These are phyloP conservation scores for Macrotis lagotis DNA, from an alignment of 2,113 vertebrate species.

Conservation along the genomic window DNA sequence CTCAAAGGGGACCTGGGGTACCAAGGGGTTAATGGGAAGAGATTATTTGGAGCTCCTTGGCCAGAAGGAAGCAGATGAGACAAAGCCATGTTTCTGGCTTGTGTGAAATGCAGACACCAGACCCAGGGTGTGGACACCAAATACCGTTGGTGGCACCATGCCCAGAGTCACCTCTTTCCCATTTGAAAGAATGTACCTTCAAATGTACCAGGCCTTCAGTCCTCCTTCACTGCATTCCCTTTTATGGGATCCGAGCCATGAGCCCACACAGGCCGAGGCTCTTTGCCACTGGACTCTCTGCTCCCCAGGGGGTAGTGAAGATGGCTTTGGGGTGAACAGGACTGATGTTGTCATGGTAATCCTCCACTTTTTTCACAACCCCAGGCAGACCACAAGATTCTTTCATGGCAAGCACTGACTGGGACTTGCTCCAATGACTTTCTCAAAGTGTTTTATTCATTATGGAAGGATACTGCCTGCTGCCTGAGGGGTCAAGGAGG, in stretches of 20 bases:
- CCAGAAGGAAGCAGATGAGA: neutral
- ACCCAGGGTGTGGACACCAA: conserved; percentile 11
- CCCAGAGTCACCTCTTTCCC: conserved; percentile 14
- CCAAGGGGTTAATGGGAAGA: conserved; percentile 27
- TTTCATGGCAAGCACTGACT: conserved; percentile 13
- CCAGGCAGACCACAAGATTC: conserved; percentile 11
- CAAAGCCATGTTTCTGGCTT: conserved; percentile 29
- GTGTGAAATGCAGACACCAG: neutral
- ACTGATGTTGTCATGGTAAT: conserved; percentile 45
- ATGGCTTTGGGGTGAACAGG: neutral
- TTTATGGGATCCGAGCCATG: neutral
- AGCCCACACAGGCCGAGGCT: neutral
- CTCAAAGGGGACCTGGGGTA: neutral
- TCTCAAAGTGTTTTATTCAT: conserved; percentile 17
- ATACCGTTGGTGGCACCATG: neutral
- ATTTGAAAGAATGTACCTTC: conserved; percentile 16
- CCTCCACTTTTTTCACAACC: conserved; percentile 12
- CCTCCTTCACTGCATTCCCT: neutral
- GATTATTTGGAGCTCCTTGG: conserved; percentile 9
- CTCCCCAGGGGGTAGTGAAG: neutral
- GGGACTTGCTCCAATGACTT: neutral
- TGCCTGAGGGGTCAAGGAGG: neutral
- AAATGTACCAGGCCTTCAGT: conserved; percentile 1
- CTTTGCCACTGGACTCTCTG: neutral
- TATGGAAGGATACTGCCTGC: neutral